Evolutionary conservation across 1,140 invertebrate species (phyloP).

Genomic region (Chironomus striatipennis): DNA sequence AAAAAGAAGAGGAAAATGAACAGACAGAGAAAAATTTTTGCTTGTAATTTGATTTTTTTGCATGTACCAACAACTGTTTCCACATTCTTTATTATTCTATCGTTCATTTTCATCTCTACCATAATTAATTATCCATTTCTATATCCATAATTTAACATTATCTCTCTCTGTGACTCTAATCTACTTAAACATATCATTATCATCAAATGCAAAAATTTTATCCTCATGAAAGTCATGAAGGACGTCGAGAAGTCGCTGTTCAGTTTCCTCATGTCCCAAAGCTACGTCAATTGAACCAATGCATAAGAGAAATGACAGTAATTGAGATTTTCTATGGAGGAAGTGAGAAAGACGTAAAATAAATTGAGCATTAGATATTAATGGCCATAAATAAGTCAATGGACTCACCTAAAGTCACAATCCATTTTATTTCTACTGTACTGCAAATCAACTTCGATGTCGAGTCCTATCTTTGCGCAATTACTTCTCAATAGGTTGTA

Average conservation of each 20-base stretch:
- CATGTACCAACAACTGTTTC: too few species aligned
- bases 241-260: conserved; percentile 50
- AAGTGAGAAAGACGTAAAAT: not conserved
- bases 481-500: conserved; percentile 52
- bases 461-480: conserved; percentile 47
- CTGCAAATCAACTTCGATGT: conserved; percentile 47
- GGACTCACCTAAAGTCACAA: conserved; percentile 53
- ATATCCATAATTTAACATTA: too few species aligned
- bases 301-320: conserved; percentile 63
- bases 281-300: conserved; percentile 71
- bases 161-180: not conserved
- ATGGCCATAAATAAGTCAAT: not conserved
- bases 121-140: too few species aligned
- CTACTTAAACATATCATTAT: not conserved
- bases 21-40: too few species aligned
- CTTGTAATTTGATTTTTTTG: too few species aligned
- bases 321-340: conserved; percentile 45
- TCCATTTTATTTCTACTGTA: conserved; percentile 49
- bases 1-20: too few species aligned
- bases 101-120: too few species aligned
- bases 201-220: conserved; percentile 40
- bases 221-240: conserved; percentile 52
- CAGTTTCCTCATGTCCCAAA: conserved; percentile 55
- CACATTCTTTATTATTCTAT: too few species aligned
- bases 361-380: not conserved